Conservation (phyloP, 2,888 invertebrate genomes). For the Odontothrips loti region DNA sequence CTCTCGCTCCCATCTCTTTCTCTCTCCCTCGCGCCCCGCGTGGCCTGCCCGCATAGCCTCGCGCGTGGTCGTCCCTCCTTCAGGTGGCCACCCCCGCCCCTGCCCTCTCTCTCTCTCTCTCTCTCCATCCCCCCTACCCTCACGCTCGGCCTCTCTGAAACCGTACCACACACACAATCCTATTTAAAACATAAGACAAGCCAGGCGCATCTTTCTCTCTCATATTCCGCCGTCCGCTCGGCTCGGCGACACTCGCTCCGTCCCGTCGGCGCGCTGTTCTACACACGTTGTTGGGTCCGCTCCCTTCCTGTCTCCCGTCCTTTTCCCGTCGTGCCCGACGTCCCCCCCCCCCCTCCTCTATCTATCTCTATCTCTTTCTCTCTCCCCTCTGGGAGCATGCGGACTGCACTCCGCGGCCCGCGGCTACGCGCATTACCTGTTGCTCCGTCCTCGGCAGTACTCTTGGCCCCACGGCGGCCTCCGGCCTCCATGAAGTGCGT, state of each 20-base stretch:
- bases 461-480: no score
- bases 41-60: background rate
- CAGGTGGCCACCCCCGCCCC: conserved; percentile 17
- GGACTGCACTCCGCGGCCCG: no score
- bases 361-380: no score
- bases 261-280: background rate
- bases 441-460: no score
- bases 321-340: background rate
- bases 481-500: no score
- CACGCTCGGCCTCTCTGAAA: conserved; percentile 12
- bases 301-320: background rate
- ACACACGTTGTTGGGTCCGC: background rate
- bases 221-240: background rate
- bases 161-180: conserved; percentile 25
- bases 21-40: background rate
- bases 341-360: no score
- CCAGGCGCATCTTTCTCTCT: conserved; percentile 25
- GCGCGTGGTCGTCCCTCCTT: background rate
- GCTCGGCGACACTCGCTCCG: background rate
- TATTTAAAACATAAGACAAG: conserved; percentile 27
- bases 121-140: background rate
- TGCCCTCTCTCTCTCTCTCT: background rate
- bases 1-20: no score
- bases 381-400: no score
- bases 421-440: no score